Conservation (phyloP, 2,888 invertebrate genomes). For the Conomelus anceps region DNA sequence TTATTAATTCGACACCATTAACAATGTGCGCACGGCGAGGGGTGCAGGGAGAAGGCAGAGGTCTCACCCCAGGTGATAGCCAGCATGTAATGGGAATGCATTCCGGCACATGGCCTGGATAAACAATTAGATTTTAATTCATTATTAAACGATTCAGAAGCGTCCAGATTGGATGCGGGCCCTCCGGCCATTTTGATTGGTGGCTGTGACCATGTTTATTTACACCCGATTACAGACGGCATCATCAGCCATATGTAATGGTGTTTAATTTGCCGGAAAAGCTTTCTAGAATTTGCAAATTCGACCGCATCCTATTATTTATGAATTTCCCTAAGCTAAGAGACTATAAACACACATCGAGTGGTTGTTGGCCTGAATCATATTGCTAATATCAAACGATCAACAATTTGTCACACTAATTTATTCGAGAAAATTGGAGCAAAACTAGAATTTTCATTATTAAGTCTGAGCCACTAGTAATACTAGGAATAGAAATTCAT, state of each 20-base stretch:
- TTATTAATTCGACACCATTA: neutral
- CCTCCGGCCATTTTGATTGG: neutral
- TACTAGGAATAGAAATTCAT: too few species aligned
- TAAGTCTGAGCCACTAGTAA: too few species aligned
- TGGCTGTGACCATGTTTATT: neutral
- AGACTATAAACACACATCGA: neutral
- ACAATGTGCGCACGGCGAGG: neutral
- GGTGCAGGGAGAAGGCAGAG: too few species aligned
- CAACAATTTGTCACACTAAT: too few species aligned
- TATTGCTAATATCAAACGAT: too few species aligned
- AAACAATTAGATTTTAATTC: neutral
- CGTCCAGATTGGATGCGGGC: neutral
- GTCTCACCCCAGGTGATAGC: neutral
- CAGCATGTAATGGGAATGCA: neutral
- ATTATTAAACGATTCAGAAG: neutral
- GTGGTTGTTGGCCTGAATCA: too few species aligned
- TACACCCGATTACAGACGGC: neutral
- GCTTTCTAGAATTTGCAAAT: neutral
- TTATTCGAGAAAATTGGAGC: too few species aligned
- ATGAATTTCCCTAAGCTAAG: neutral
- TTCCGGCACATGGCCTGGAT: neutral
- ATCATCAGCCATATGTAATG: neutral
- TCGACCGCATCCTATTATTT: neutral
- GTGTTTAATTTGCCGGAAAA: neutral
- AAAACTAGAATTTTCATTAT: too few species aligned